Evolutionary conservation across 2,797 vertebrate species (phyloP).

Genomic region (Cossypha heuglini): DNA sequence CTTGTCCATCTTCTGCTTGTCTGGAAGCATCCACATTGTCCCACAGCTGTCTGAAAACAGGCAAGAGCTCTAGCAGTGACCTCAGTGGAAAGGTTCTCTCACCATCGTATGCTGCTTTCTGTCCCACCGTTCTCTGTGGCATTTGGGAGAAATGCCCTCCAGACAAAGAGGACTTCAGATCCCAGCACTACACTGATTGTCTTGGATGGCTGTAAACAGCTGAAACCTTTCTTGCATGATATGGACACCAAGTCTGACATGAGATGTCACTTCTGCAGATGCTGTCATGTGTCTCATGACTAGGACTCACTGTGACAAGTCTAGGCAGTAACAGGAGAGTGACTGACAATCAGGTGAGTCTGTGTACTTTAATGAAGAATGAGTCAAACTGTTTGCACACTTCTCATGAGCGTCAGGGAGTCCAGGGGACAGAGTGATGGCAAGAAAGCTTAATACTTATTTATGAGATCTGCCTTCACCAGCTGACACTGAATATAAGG

Average conservation of each 20-base stretch:
- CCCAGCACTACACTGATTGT: background rate
- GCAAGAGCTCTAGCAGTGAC: background rate
- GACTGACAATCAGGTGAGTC: background rate
- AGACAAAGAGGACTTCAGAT: background rate
- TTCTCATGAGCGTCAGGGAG: background rate
- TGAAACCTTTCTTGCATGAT: background rate
- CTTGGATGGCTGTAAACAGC: background rate
- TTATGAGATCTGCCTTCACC: constrained; percentile 1
- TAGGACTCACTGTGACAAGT: background rate
- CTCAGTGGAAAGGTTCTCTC: background rate
- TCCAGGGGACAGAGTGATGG: background rate
- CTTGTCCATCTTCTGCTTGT: background rate
- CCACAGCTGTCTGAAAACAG: background rate
- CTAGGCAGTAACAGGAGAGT: background rate
- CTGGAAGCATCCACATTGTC: background rate
- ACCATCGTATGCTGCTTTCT: background rate
- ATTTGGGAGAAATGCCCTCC: background rate
- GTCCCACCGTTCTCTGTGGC: rapidly evolving
- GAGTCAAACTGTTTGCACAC: background rate
- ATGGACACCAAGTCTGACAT: background rate
- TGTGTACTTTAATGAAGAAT: background rate
- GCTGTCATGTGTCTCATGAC: background rate
- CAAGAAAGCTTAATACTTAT: background rate
- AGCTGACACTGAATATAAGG: background rate
- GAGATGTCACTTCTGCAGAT: constrained; percentile 27